Conservation (phyloP, 2,113 vertebrate genomes). For the Hemicordylus capensis region DNA sequence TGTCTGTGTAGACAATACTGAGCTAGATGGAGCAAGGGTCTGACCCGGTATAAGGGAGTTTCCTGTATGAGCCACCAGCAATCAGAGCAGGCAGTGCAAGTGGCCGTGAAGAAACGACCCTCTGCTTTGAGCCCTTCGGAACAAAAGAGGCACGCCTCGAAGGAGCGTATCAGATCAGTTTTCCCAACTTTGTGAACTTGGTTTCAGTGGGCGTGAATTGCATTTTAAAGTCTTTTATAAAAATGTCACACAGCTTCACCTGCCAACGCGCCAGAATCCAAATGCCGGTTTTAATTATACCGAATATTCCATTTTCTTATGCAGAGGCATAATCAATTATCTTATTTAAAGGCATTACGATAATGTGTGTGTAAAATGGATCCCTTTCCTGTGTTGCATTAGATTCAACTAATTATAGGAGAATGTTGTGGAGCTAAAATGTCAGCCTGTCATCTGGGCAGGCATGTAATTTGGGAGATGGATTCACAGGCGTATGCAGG, state of each 20-base stretch:
- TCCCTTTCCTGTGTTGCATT: constrained; percentile 83
- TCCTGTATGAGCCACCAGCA: too few species aligned
- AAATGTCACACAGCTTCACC: constrained; percentile 77
- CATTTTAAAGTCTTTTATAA: constrained; percentile 70
- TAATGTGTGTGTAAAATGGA: constrained; percentile 83
- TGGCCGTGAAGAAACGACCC: too few species aligned
- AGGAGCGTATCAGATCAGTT: background rate
- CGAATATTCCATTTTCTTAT: constrained; percentile 82
- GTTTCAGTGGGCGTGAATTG: constrained; percentile 71
- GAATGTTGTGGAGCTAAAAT: constrained; percentile 82
- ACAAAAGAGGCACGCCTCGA: constrained; percentile 38
- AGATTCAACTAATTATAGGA: constrained; percentile 85
- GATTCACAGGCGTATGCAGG: constrained; percentile 67
- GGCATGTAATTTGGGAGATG: constrained; percentile 79
- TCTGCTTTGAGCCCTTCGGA: constrained; percentile 15
- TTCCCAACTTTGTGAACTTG: constrained; percentile 62
- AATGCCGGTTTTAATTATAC: constrained; percentile 81
- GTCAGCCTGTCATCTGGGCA: constrained; percentile 81
- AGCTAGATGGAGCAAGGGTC: too few species aligned
- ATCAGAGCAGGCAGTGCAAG: too few species aligned
- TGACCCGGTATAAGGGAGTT: too few species aligned
- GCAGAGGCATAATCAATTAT: constrained; percentile 84
- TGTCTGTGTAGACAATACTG: too few species aligned
- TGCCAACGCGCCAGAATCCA: constrained; percentile 76
- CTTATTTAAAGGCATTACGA: constrained; percentile 84